Conservation (phyloP, 2,113 vertebrate genomes). For the Sterna hirundo region DNA sequence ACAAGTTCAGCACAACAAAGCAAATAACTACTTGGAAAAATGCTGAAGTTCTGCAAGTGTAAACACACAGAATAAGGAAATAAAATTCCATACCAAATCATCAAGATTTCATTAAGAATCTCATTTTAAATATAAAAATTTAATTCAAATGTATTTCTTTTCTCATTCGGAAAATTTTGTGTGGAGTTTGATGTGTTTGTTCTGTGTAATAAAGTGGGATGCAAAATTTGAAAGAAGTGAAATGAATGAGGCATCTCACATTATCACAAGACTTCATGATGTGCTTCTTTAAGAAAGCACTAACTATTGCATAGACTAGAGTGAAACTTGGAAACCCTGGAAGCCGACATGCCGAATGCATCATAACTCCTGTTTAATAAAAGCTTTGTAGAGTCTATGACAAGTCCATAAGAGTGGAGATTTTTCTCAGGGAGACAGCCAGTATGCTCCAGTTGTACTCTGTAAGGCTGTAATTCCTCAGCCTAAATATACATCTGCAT, state of each 20-base stretch:
- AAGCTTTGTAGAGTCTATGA: neutral
- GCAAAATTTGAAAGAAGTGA: neutral
- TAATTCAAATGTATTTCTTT: neutral
- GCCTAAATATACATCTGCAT: neutral
- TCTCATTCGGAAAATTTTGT: neutral
- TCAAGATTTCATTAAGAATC: neutral
- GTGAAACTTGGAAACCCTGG: neutral
- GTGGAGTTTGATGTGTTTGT: neutral
- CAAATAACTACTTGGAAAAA: neutral
- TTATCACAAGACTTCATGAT: neutral
- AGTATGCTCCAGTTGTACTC: neutral
- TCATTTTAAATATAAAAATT: neutral
- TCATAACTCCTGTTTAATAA: neutral
- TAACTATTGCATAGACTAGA: neutral
- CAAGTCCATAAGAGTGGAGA: neutral
- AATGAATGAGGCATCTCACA: neutral
- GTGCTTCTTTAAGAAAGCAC: neutral
- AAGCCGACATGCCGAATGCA: neutral
- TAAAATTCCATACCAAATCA: neutral
- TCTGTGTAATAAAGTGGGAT: neutral
- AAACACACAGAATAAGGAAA: neutral
- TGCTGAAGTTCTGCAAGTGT: neutral
- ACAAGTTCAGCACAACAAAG: neutral
- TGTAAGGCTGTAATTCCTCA: neutral
- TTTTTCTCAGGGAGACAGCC: neutral